A percentile compares a stretch with the other conserved stretches of the same genome.
These are phyloP conservation scores for Syrphus vitripennis DNA, from an alignment of 2,888 invertebrate genomes.

Conservation along the genomic window DNA sequence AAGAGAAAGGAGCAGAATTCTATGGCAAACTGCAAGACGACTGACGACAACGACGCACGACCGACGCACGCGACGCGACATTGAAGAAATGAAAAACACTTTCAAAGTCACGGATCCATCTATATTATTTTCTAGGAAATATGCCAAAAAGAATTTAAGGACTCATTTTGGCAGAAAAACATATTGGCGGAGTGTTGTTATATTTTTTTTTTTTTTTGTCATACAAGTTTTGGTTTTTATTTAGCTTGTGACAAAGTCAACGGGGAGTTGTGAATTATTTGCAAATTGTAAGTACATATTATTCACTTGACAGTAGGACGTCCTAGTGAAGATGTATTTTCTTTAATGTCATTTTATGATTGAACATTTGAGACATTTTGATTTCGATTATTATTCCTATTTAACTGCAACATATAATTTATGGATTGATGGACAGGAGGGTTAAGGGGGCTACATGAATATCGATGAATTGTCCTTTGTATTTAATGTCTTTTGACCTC, in stretches of 20 bases:
- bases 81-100: slow-evolving; percentile 52
- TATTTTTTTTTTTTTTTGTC: neutral
- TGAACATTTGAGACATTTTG: slow-evolving; percentile 41
- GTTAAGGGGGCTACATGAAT: neutral
- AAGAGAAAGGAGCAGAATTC: neutral
- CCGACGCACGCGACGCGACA: no score
- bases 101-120: slow-evolving; percentile 65
- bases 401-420: neutral
- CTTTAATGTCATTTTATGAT: slow-evolving; percentile 26
- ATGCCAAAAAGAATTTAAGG: slow-evolving; percentile 49
- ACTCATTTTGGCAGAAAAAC: slow-evolving; percentile 23
- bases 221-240: neutral
- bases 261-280: neutral
- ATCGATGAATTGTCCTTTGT: neutral
- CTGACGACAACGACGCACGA: neutral
- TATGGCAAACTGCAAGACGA: no score
- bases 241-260: neutral
- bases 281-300: slow-evolving; percentile 1
- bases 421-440: no score
- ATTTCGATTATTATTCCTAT: slow-evolving; percentile 40
- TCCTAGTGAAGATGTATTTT: neutral
- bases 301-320: neutral
- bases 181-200: slow-evolving; percentile 25
- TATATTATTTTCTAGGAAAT: slow-evolving; percentile 54
- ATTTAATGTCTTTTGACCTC: neutral